Conservation (phyloP, 2,113 vertebrate genomes). For the Limanda limanda region DNA sequence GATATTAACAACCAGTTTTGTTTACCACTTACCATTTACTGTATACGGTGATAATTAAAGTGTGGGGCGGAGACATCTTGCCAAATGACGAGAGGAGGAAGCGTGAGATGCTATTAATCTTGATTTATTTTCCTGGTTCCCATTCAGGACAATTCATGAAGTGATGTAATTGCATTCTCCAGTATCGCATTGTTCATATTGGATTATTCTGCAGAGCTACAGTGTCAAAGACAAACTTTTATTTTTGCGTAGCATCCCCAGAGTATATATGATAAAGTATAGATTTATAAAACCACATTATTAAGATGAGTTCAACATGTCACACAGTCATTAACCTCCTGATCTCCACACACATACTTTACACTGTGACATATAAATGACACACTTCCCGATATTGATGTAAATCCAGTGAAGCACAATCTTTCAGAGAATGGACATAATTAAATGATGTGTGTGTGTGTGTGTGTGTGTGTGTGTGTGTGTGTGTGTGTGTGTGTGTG, state of each 20-base stretch:
- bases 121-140: conserved; percentile 25
- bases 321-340: not conserved
- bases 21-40: no score
- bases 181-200: conserved; percentile 5
- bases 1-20: no score
- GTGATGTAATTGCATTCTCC: conserved; percentile 2
- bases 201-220: conserved; percentile 2
- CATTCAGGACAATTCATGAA: conserved; percentile 30
- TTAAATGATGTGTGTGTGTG: not conserved
- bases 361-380: not conserved
- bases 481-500: no score
- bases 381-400: not conserved
- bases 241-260: not conserved
- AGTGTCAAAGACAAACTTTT: not conserved
- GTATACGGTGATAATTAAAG: not conserved
- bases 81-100: conserved; percentile 15
- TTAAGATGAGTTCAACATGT: not conserved
- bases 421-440: not conserved
- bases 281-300: not conserved
- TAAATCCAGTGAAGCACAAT: not conserved
- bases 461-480: not conserved
- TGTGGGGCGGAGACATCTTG: not conserved
- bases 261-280: not conserved
- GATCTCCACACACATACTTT: not conserved
- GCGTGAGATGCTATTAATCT: conserved; percentile 20